Evolutionary conservation across 2,113 vertebrate genomes (phyloP), one percentile per base, ranked within the genome.

Genomic region (Neotragus pygmaeus): DNA sequence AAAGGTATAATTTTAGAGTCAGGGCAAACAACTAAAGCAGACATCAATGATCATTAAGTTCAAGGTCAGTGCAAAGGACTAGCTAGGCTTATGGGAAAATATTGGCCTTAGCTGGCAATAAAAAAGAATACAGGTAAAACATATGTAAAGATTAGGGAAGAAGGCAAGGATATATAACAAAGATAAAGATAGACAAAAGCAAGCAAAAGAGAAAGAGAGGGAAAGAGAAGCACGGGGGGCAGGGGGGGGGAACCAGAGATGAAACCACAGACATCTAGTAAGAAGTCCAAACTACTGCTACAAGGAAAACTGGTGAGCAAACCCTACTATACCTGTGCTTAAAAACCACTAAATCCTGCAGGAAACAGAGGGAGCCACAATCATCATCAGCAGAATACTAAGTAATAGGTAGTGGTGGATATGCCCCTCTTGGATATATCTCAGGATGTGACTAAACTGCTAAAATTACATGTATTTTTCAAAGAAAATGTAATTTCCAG

Each of bases 1-100:
- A 62, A 53, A 78, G 49, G 14, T 30, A 12, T 0, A 81, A 28
- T 73, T 58, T 90, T 43, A 91, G 55, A 47, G 43, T 70, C 43
- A 96, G 45, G 28, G 64, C 19, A 66, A 95, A 86, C 81, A 49
- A 53, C 51, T 14, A 84, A 82, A 53, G 47, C 47, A 64, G 51
- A 55, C 2, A 21, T 47, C n/a, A 39, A 11, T 8, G 39, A 47
- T 77, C 43, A 88, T 36, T 88, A 81, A 47, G 81, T 66, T 87
- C 55, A 66, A 21, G 17, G 55, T 53, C 30, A 78, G 43, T 57
- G 13, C 45, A 45, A 66, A 90, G 33, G 14, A 11, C 36, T 66
- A 78, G 49, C 7, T 28, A 60, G 51, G 36, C 28, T 85, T 25
- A 75, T 1, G 2, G n/a, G 14, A 88, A 55, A 90, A 88, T 14